Percentiles rank a stretch among this genome's conserved stretches.
Conservation (phyloP, 2,888 invertebrate genomes). For the Agonopterix alstromeriana region DNA sequence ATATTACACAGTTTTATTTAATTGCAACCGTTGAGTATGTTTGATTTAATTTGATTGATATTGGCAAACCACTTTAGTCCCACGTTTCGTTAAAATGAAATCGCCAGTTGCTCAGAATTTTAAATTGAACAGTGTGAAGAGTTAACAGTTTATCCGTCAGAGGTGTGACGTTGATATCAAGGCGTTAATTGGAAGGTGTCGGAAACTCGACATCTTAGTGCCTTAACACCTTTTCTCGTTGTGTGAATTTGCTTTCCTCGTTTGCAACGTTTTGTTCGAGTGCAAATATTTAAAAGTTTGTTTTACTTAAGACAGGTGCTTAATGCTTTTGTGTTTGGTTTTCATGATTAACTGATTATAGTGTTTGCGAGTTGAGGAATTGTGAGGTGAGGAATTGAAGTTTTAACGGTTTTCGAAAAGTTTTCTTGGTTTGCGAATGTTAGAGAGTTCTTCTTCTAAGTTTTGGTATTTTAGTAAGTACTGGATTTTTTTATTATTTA, state of each 20-base stretch:
- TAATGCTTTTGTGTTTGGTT: conserved; percentile 17
- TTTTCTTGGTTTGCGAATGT: no score
- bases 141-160: conserved; percentile 41
- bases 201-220: conserved; percentile 41
- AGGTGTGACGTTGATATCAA: conserved; percentile 47
- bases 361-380: neutral
- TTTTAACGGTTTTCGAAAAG: no score
- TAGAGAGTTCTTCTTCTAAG: no score
- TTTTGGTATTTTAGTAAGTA: no score
- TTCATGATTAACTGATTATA: conserved; percentile 12
- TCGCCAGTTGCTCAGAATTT: no score
- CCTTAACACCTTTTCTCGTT: conserved; percentile 54
- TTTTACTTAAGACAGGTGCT: conserved; percentile 48
- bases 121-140: conserved; percentile 23
- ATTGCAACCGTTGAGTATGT: no score
- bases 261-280: conserved; percentile 52
- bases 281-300: conserved; percentile 41
- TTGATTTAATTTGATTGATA: no score
- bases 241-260: conserved; percentile 48
- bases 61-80: no score
- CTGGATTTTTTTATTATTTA: no score
- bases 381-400: no score
- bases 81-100: no score
- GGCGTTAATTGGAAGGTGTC: conserved; percentile 68
- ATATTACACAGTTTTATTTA: no score